Conservation (phyloP, 2,113 vertebrate species). For the Edolisoma coerulescens region DNA sequence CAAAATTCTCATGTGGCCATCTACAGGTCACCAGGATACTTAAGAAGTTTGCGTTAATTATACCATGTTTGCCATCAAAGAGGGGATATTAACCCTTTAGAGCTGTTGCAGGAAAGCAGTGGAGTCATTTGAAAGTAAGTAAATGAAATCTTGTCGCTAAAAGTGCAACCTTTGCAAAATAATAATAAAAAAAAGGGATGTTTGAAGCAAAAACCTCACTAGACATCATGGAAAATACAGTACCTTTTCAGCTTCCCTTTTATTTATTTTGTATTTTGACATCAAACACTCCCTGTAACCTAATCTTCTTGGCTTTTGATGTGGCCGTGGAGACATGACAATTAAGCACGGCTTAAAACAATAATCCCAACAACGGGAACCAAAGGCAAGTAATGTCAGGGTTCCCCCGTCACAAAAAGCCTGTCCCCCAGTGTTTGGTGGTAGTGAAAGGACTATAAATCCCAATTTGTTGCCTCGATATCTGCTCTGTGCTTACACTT, state of each 20-base stretch:
- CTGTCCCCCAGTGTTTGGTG: background rate
- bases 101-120: background rate
- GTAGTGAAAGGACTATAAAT: slow-evolving; percentile 38
- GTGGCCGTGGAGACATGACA: slow-evolving; percentile 70
- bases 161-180: slow-evolving; percentile 5
- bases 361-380: slow-evolving; percentile 60
- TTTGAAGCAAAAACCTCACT: background rate
- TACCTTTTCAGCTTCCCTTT: slow-evolving; percentile 53
- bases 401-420: slow-evolving; percentile 5
- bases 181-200: background rate
- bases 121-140: background rate
- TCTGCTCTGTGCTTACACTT: background rate
- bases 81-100: slow-evolving; percentile 30
- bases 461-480: slow-evolving; percentile 1
- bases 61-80: slow-evolving; percentile 56
- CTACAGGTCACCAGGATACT: slow-evolving; percentile 67
- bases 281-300: slow-evolving; percentile 70
- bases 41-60: slow-evolving; percentile 65
- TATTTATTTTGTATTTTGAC: slow-evolving; percentile 69
- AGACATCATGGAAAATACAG: slow-evolving; percentile 13
- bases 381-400: slow-evolving; percentile 59
- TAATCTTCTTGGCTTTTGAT: slow-evolving; percentile 68
- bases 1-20: slow-evolving; percentile 68
- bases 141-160: background rate
- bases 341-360: slow-evolving; percentile 67